A percentile compares a stretch with the other conserved stretches of the same genome.
phyloP scores from a whole-genome alignment of 2,113 vertebrate species.

The Eretmochelys imbricata region DNA sequence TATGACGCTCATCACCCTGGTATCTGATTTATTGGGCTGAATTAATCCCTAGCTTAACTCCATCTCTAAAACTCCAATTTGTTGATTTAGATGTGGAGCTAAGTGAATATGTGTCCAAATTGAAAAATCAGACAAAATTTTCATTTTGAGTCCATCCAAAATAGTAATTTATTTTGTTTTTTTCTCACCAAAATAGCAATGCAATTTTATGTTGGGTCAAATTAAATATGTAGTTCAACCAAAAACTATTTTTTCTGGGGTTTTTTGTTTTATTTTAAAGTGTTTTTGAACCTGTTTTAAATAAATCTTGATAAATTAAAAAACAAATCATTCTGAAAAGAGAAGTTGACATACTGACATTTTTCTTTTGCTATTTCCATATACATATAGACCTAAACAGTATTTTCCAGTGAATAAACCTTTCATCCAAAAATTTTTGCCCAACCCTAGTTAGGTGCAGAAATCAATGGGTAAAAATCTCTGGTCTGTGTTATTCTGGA shows the following conservation, averaged over 20 bases:
- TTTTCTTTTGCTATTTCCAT: not conserved
- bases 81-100: not conserved
- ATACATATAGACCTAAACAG: not conserved
- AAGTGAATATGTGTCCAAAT: not conserved
- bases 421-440: not conserved
- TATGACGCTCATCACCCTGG: not conserved
- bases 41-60: not conserved
- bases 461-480: slow-evolving; percentile 20
- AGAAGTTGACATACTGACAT: not conserved
- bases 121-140: not conserved
- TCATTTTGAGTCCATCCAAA: not conserved
- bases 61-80: not conserved
- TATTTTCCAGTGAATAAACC: not conserved
- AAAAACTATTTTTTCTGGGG: not conserved
- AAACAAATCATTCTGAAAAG: not conserved
- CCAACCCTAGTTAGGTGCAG: not conserved
- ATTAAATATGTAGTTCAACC: not conserved
- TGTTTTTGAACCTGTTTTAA: not conserved
- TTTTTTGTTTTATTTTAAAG: not conserved
- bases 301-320: not conserved
- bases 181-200: not conserved
- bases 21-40: not conserved
- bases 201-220: not conserved
- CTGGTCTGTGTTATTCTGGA: not conserved
- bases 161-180: not conserved